Base-by-base conservation (phyloP, 2,888 invertebrate genomes). In the Epinotia bilunana region DNA sequence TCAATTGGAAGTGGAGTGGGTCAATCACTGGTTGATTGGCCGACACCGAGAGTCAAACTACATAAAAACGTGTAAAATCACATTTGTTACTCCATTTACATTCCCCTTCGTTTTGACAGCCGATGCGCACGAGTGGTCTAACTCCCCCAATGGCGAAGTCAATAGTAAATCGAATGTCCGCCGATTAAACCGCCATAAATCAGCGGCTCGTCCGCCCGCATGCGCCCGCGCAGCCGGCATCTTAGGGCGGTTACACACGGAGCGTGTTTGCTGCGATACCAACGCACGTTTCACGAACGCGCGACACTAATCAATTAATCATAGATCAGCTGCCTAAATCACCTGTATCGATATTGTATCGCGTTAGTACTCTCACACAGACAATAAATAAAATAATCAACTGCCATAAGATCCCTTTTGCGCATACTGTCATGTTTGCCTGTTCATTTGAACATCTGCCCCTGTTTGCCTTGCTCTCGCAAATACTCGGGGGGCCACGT, bases 181-280 rank as follows among this genome's bases (percentile, higher is more conserved):
- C 13, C 72, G 62, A 73, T 73, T 43, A 68, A 23, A 68, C 13
- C 23, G 23, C 62, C 7, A 73, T 73, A 73, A 73, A 73, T 73
- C 73, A n/a, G 43, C 12, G 57, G 5, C 85, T 79, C 43, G 82
- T 83, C 11, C 72, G 73, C 57, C 76, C 71, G 97, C 77, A 74
- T 78, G 78, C 67, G 93, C 74, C 11, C 23, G 82, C 72, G 79
- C 83, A 70, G 23, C 76, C 82, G 70, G 20, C 76, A 39, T 39
- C 39, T 33, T 7, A 33, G 33, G 7, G 33, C 33, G 33, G 6
- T 7, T 6, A 33, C 33, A 28, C 23, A 28, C 23, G 23, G 23
- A 1, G 23, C 23, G 23, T 33, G 6, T 33, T 33, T 33, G 33
- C 33, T 33, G 33, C 33, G n/a, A n/a, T n/a, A n/a, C n/a, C n/a